Base-by-base conservation (phyloP, 1,140 invertebrate genomes). In the Drosophila nigrodunni region DNA sequence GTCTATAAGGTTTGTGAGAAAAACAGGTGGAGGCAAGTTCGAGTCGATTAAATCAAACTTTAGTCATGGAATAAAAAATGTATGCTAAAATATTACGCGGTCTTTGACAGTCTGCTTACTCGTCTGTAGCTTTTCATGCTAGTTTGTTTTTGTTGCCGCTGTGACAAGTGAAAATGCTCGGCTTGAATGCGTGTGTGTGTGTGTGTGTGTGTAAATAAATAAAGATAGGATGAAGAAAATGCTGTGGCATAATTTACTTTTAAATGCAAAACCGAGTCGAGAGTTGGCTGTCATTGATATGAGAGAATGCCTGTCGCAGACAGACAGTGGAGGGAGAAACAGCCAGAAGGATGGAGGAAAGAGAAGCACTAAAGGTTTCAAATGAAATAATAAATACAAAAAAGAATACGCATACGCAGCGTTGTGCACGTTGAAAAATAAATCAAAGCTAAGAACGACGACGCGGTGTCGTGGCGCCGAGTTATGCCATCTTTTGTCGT, bases 221-320 rank as follows among this genome's bases (percentile, higher is more conserved):
- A 11, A 25, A 4, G 35, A 49, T n/a, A 49, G 50, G 41, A 44
- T 83, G 68, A 71, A 64, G 59, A 46, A 66, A 67, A 46, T 15
- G 49, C 43, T 46, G 37, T 59, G 43, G 68, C 59, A 88, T 88
- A 87, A 87, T 87, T 88, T 72, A 88, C 83, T 88, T 87, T 88
- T 87, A 88, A 87, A 87, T 87, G 80, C 72, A 83, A 87, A 87
- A 86, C 81, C 82, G 82, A 86, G 37, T 59, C 77, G 76, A 87
- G 50, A 41, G 30, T 46, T 39, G 66, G 66, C 76, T 87, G 82
- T 79, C 83, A 86, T 86, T 86, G 82, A 86, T 86, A 82, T 55
- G 64, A 68, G 67, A 46, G 50, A 13, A 18, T 30, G 70, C 75
- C 74, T 77, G 77, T 60, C 52, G 18, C 41, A 49, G 18, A 7